Evolutionary conservation across 2,888 invertebrate genomes (phyloP), one percentile per base, ranked within the genome.

Genomic region (Noctua fimbriata): DNA sequence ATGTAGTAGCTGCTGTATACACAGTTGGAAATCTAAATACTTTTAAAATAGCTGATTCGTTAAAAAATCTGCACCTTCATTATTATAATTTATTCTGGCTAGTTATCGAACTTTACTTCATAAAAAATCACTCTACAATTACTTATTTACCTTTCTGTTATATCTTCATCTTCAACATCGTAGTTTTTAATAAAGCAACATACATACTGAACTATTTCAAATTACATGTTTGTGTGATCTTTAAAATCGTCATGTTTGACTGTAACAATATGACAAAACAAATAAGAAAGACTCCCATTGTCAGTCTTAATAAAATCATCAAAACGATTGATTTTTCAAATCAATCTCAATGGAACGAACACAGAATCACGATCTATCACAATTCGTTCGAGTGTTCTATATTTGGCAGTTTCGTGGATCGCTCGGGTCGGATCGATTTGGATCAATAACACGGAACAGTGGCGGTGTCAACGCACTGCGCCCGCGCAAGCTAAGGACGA

Each of bases 391-490:
- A 86, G 70, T 79, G 86, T 85, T 85, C 86, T 85, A 86, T 83
- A 83, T 79, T 86, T 70, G 58, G 71, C 55, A 86, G 91, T 93
- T 93, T 91, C 91, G 90, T 90, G 83, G 88, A 92, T 91, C 91
- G 91, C 81, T 88, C 63, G 76, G 84, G 65, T 88, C 83, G 88
- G 91, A 92, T 93, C 92, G 93, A 95, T 94, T 93, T 93, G 93
- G 94, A 94, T 94, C 95, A 95, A 95, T 95, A 95, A 94, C 93
- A 94, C 93, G 94, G 93, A 94, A 94, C 93, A 89, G 88, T 89
- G 88, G 87, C 90, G 92, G 93, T 94, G 95, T 95, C 95, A 95
- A 95, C 92, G 95, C 85, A 92, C 95, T 87, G 82, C 87, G 82
- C 84, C 83, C 77, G 84, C 84, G 86, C 81, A 76, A 44, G 41